These are phyloP conservation scores for Andinoacara biseriatus DNA, from an alignment of 2,113 vertebrate genomes.

Conservation along the genomic window DNA sequence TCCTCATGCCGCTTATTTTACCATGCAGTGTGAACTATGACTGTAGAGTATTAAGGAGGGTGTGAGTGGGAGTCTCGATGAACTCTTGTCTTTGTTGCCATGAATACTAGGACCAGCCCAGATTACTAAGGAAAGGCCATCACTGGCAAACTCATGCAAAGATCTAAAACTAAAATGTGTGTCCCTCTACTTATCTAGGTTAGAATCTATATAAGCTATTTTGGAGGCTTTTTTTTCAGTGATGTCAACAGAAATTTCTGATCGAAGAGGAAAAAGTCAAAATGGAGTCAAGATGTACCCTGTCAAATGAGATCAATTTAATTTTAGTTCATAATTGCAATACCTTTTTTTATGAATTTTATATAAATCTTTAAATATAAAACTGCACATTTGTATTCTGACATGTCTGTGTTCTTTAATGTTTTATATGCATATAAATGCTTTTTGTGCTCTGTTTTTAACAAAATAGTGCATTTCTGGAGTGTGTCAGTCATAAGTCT, in stretches of 20 bases:
- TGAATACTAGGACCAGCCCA: not conserved
- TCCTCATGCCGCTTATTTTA: not conserved
- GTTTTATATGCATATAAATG: not conserved
- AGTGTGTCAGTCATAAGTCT: not conserved
- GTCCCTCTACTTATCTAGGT: not conserved
- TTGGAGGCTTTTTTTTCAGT: not conserved
- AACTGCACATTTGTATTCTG: not conserved
- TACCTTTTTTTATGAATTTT: not conserved
- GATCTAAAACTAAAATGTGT: not conserved
- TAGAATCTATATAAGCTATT: too few species aligned
- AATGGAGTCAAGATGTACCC: not conserved
- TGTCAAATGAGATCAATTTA: not conserved
- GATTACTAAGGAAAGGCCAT: not conserved
- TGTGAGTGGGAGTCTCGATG: not conserved
- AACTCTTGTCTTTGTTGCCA: not conserved
- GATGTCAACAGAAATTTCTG: not conserved
- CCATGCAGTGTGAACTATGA: not conserved
- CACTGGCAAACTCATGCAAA: fast-evolving
- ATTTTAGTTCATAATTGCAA: not conserved
- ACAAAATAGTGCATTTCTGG: not conserved
- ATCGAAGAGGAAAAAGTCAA: not conserved
- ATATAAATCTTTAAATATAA: not conserved
- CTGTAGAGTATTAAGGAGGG: not conserved
- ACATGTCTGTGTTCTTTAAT: not conserved
- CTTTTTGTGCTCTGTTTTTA: fast-evolving